These are phyloP conservation scores for Pogona vitticeps DNA, from an alignment of 2,113 vertebrate genomes.

Conservation along the genomic window DNA sequence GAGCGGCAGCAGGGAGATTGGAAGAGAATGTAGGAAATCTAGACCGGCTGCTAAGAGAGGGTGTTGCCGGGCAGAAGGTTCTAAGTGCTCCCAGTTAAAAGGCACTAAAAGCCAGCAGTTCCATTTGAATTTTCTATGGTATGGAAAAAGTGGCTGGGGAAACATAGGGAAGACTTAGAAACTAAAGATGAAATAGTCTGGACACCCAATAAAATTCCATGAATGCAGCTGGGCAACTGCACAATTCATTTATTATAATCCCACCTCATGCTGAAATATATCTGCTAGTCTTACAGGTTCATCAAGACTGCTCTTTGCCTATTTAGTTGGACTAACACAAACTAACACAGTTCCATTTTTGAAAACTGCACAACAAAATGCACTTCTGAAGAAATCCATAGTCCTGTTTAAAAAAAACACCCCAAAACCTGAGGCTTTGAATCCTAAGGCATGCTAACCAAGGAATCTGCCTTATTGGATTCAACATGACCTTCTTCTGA, in stretches of 20 bases:
- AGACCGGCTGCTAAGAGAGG: not conserved
- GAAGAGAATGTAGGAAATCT: not conserved
- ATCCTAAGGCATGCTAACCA: not conserved
- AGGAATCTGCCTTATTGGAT: not conserved
- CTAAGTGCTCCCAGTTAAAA: not conserved
- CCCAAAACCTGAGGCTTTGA: not conserved
- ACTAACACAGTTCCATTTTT: no score
- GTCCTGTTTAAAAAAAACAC: no score
- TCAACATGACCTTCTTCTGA: not conserved
- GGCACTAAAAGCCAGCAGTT: not conserved
- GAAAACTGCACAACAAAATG: not conserved
- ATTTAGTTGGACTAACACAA: no score
- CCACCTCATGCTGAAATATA: no score
- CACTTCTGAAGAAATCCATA: not conserved
- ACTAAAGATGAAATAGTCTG: not conserved
- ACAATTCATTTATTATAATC: not conserved
- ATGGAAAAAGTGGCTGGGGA: not conserved
- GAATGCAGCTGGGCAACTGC: not conserved
- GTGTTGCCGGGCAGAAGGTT: not conserved
- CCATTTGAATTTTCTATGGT: not conserved
- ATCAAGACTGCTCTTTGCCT: no score
- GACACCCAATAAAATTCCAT: not conserved
- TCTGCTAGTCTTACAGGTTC: no score
- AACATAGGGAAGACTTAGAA: not conserved
- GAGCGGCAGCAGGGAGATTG: not conserved